Evolutionary conservation across 2,797 vertebrate genomes (phyloP), one percentile per base, ranked within the genome.

Genomic region (Aulostomus chinensis): DNA sequence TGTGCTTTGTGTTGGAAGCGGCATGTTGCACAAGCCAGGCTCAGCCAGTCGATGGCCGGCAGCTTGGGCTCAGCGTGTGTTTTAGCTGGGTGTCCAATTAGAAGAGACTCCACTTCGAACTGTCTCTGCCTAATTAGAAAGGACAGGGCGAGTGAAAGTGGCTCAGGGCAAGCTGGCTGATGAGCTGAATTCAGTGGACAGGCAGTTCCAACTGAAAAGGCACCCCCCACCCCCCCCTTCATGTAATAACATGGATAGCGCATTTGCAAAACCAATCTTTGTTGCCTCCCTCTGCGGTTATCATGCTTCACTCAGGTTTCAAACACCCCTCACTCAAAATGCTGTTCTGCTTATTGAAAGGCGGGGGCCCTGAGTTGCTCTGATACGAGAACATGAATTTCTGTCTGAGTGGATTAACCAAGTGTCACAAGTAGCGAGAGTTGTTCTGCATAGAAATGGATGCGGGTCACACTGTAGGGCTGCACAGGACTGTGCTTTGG

Each of bases 21-120:
- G 64, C 41, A 48, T 41, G 60, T 64, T 51, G 75, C 70, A 50
- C 52, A 38, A 50, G 76, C 71, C 66, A 36, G 37, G 65, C 69
- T 73, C 70, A 38, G 57, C 73, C 58, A 62, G 69, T 77, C 74
- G 42, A 61, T 67, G 72, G 65, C 75, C 53, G 58, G 80, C 85
- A 84, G 85, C 77, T 79, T 80, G 78, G 77, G 21, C 83, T 67
- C 85, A 66, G 76, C 55, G 64, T 88, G 84, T 34, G 81, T 62
- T 79, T 83, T 37, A 68, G 73, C 68, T 25, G 73, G 78, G 73
- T 69, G 72, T 81, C 86, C 86, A 88, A 86, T 89, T 85, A 85
- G 82, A 82, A 71, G 65, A 76, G 58, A 57, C 61, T 80, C 60
- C 58, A 55, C 64, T 86, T 73, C 80, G 77, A 86, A 79, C 77